A percentile compares a stretch with the other conserved stretches of the same genome.
Evolutionary conservation across 2,797 vertebrate genomes (phyloP).

Genomic region (Xerus rutilus): DNA sequence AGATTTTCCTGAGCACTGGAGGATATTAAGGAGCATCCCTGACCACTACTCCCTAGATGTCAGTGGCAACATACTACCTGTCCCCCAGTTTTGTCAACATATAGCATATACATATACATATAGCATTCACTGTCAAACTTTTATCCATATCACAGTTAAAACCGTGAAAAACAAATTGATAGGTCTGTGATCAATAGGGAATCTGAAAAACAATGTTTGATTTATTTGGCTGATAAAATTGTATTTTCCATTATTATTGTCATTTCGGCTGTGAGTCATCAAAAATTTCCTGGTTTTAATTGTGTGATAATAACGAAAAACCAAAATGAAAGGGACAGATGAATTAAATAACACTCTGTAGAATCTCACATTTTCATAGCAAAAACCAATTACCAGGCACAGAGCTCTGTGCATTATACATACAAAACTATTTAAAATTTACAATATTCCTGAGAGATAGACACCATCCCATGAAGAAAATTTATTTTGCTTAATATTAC

Average conservation of each 20-base stretch:
- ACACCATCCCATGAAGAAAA: not conserved
- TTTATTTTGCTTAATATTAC: not conserved
- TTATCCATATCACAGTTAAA: not conserved
- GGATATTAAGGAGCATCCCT: not conserved
- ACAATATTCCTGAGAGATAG: not conserved
- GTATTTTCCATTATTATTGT: not conserved
- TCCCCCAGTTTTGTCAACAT: not conserved
- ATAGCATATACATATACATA: not conserved
- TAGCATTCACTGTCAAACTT: not conserved
- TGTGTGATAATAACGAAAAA: not conserved
- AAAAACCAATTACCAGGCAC: not conserved
- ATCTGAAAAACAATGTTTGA: not conserved
- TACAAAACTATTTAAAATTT: not conserved
- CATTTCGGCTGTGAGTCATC: not conserved
- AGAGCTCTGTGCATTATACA: not conserved
- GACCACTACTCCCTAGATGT: not conserved
- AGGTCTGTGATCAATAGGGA: not conserved
- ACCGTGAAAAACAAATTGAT: not conserved
- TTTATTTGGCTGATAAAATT: not conserved
- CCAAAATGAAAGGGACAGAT: not conserved
- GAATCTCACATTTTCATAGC: not conserved
- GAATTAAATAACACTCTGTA: not conserved
- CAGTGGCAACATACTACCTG: rapidly evolving
- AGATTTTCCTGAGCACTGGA: not conserved
- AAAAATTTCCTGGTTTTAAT: not conserved